phyloP scores from a whole-genome alignment of 2,113 vertebrate species.

The Eptesicus fuscus region DNA sequence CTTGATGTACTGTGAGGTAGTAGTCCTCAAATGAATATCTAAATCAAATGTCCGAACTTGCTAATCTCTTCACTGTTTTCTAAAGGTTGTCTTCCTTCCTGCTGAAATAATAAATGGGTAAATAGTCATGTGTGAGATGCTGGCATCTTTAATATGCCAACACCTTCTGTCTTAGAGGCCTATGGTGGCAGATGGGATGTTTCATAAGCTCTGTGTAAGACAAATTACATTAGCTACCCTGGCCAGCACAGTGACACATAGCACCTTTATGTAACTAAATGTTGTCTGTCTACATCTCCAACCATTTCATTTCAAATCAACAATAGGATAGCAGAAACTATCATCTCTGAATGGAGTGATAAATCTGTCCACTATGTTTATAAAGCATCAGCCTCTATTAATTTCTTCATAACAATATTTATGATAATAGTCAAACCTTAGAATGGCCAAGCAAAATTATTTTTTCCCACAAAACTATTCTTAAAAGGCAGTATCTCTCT shows the following conservation, averaged over 20 bases:
- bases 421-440: slow-evolving; percentile 15
- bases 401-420: slow-evolving; percentile 56
- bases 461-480: not conserved
- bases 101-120: slow-evolving; percentile 67
- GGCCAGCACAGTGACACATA: slow-evolving; percentile 27
- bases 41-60: not conserved
- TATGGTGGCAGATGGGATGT: slow-evolving; percentile 69
- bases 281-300: slow-evolving; percentile 52
- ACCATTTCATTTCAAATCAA: slow-evolving; percentile 13
- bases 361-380: slow-evolving; percentile 6
- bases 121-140: slow-evolving; percentile 62
- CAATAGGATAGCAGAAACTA: not conserved
- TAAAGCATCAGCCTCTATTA: slow-evolving; percentile 52
- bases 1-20: not conserved
- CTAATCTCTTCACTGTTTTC: slow-evolving; percentile 45
- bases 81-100: slow-evolving; percentile 47
- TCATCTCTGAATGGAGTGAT: not conserved
- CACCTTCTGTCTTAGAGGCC: slow-evolving; percentile 75
- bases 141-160: slow-evolving; percentile 74
- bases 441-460: not conserved
- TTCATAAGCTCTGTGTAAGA: slow-evolving; percentile 69
- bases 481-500: slow-evolving; percentile 13
- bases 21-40: not conserved
- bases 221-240: slow-evolving; percentile 69
- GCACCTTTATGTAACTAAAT: slow-evolving; percentile 72